These are phyloP conservation scores for Pangasianodon hypophthalmus DNA, from an alignment of 2,113 vertebrate genomes.

Conservation along the genomic window DNA sequence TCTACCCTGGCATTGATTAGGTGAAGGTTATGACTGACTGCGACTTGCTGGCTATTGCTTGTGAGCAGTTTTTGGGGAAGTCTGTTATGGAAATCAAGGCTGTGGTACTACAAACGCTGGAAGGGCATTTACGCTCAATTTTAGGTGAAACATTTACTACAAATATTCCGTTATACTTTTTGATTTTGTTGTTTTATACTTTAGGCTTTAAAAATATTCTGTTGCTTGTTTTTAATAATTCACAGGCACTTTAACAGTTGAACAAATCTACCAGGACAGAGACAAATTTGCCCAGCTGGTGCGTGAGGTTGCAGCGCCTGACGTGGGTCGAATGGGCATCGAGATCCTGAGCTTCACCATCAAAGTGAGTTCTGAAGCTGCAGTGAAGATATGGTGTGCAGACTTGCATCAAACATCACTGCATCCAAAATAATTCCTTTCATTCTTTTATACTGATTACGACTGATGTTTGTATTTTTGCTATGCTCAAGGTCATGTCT, in stretches of 20 bases:
- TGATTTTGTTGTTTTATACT: background rate
- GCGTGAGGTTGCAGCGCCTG: slow-evolving; percentile 90
- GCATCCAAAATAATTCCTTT: background rate
- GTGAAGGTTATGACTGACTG: slow-evolving; percentile 93
- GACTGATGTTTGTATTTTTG: background rate
- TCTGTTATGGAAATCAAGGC: slow-evolving; percentile 87
- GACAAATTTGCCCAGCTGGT: slow-evolving; percentile 96
- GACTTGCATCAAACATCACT: background rate
- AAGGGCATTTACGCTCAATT: slow-evolving; percentile 94
- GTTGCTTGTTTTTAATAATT: background rate
- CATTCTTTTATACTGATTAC: background rate
- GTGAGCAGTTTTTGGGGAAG: slow-evolving; percentile 95
- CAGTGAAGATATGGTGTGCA: background rate
- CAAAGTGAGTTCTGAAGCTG: slow-evolving; percentile 76
- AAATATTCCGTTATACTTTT: background rate
- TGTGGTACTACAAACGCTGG: slow-evolving; percentile 89
- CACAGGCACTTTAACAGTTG: slow-evolving; percentile 90
- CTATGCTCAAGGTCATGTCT: background rate
- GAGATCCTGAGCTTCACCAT: slow-evolving; percentile 98
- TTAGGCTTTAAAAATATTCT: background rate
- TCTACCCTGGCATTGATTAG: slow-evolving; percentile 63
- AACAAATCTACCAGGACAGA: slow-evolving; percentile 96
- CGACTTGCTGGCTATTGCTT: slow-evolving; percentile 87
- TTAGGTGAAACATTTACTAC: slow-evolving; percentile 73
- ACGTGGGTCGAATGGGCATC: slow-evolving; percentile 94